phyloP scores from a whole-genome alignment of 1,140 invertebrate genomes.

The Ceratosolen solmsi region DNA sequence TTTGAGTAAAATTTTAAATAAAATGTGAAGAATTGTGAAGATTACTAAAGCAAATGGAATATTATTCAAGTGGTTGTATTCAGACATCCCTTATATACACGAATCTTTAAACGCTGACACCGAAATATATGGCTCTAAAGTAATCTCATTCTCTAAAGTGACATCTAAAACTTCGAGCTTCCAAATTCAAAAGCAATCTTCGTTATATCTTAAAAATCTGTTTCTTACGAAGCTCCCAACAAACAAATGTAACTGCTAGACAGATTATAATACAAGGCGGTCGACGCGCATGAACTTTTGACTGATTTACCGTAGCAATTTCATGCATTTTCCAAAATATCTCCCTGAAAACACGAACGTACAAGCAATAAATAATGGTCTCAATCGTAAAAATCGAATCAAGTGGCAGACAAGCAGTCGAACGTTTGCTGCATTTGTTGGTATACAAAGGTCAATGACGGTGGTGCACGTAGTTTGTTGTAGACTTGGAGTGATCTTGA shows the following conservation, averaged over 20 bases:
- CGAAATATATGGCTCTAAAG: not conserved
- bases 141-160: slow-evolving; percentile 9
- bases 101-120: not conserved
- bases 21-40: not conserved
- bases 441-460: not conserved
- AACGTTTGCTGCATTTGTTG: slow-evolving; percentile 10
- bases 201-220: not conserved
- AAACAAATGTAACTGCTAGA: slow-evolving; percentile 14
- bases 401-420: not conserved
- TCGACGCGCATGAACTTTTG: not conserved
- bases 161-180: slow-evolving; percentile 9
- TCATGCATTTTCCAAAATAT: slow-evolving; percentile 44
- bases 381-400: slow-evolving; percentile 34
- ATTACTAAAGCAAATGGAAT: not conserved
- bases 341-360: not conserved
- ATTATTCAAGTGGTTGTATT: not conserved
- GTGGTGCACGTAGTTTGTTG: not conserved
- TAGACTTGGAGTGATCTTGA: slow-evolving; percentile 20
- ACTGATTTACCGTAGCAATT: slow-evolving; percentile 45
- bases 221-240: not conserved
- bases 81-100: not conserved
- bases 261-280: not conserved
- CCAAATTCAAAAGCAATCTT: slow-evolving; percentile 27
- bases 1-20: not conserved
- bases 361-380: slow-evolving; percentile 13